Evolutionary conservation across 2,113 vertebrate species (phyloP), one percentile per base, ranked within the genome.

Genomic region (Ramphastos sulfuratus): DNA sequence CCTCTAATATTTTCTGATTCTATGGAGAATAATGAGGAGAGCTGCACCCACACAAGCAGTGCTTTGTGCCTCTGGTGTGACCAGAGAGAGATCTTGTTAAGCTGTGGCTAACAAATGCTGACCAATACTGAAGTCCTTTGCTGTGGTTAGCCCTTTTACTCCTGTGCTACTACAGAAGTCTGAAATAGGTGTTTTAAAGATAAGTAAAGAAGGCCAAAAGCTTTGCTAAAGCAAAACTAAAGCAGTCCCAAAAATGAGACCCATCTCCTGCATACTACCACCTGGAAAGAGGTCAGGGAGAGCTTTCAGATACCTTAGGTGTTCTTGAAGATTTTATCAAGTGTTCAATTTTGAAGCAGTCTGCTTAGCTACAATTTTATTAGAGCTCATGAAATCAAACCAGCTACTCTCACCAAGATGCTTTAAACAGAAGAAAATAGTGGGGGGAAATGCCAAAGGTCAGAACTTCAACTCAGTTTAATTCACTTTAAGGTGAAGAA

Each of bases 401-500:
- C 65, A 50, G 4, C 16, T 79, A 28, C 31, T 48, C 50, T 88
- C 52, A 82, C 33, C 37, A 52, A 74, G 63, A 80, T 80, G 63
- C 33, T 74, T 96, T 74, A 89, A 92, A 70, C 89, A 91, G 91
- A 87, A 82, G 28, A 85, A 85, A 73, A 82, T 1, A 71, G 46
- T 12, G 28, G 54, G 72, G 79, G 91, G 39, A 64, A 60, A 30
- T 70, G 72, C 42, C 82, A 85, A 60, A 89, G 87, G 75, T 82
- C 84, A 72, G 87, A 63, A 39, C 79, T 70, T 48, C 60, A 82
- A 30, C 23, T 91, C 87, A 58, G 42, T 89, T 85, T 63, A 77
- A 91, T 80, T 83, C 78, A 19, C 82, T 94, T 93, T 35, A 90
- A 87, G 66, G 56, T 16, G 52, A 83, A 91, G 71, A 91, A 93